These are phyloP conservation scores for Epizoanthus scotinus DNA, from an alignment of 92 coral and sea anemone species.

Conservation along the genomic window DNA sequence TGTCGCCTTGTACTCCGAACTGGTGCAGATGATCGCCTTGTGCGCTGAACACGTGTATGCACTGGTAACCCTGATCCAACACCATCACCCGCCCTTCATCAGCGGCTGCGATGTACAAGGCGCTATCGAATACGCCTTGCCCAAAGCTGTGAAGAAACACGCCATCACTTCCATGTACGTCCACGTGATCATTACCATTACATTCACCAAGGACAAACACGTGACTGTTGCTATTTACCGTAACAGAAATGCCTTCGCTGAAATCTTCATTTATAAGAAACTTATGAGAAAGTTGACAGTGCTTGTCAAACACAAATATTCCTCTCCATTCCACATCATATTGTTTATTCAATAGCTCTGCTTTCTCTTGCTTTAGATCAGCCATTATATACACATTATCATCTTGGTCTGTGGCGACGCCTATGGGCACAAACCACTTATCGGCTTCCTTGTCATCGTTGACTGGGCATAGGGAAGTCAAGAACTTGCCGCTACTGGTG, in stretches of 20 bases:
- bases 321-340: constrained; percentile 28
- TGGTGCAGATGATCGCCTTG: constrained; percentile 27
- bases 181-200: constrained; percentile 37
- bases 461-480: constrained; percentile 7
- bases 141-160: constrained; percentile 26
- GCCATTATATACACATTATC: constrained; percentile 32
- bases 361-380: constrained; percentile 6
- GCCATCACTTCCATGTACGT: constrained; percentile 19
- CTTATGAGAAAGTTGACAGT: constrained; percentile 6
- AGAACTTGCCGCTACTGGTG: constrained; percentile 35
- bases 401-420: constrained; percentile 19
- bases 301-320: constrained; percentile 24
- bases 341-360: not conserved
- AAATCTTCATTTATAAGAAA: constrained; percentile 27
- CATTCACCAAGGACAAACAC: constrained; percentile 43
- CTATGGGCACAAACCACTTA: constrained; percentile 29
- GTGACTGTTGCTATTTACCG: constrained; percentile 31
- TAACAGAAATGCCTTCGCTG: constrained; percentile 26
- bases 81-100: constrained; percentile 35
- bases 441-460: constrained; percentile 4
- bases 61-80: constrained; percentile 37
- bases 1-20: constrained; percentile 24
- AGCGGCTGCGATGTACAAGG: constrained; percentile 19
- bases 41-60: constrained; percentile 37
- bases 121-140: constrained; percentile 21